These are phyloP conservation scores for Mionectes macconnelli DNA, from an alignment of 2,113 vertebrate species.

Conservation along the genomic window DNA sequence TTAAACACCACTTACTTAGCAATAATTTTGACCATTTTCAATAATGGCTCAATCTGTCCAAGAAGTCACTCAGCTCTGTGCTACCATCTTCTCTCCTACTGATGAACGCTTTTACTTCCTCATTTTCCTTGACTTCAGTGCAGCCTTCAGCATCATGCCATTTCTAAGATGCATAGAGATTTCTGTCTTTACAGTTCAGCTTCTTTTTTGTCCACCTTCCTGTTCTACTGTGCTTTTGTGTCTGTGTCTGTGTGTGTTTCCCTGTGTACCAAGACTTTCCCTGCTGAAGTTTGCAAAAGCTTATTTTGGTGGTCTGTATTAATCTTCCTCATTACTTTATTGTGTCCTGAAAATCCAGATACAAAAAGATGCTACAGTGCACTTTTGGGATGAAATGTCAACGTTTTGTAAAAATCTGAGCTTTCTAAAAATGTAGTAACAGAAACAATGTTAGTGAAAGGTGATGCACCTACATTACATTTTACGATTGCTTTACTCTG, in stretches of 20 bases:
- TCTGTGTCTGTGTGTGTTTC: neutral
- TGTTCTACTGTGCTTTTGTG: neutral
- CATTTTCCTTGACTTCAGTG: neutral
- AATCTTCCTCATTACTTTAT: neutral
- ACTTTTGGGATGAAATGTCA: neutral
- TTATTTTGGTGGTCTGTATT: neutral
- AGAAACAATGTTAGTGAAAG: neutral
- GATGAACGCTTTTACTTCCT: neutral
- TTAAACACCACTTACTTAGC: neutral
- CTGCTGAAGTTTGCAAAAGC: neutral
- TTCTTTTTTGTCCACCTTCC: neutral
- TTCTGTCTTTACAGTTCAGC: neutral
- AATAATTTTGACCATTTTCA: slow-evolving; percentile 16
- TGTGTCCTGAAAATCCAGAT: neutral
- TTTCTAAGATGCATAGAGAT: neutral
- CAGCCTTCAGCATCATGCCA: neutral
- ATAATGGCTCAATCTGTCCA: neutral
- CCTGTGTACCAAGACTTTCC: neutral
- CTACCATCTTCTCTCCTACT: neutral
- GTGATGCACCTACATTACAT: neutral
- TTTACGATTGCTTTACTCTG: neutral
- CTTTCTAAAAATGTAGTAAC: neutral
- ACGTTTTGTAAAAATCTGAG: neutral
- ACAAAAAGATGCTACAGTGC: neutral
- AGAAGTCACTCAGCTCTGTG: neutral